Conservation (phyloP, 2,797 vertebrate genomes). For the Neopelma chrysocephalum region DNA sequence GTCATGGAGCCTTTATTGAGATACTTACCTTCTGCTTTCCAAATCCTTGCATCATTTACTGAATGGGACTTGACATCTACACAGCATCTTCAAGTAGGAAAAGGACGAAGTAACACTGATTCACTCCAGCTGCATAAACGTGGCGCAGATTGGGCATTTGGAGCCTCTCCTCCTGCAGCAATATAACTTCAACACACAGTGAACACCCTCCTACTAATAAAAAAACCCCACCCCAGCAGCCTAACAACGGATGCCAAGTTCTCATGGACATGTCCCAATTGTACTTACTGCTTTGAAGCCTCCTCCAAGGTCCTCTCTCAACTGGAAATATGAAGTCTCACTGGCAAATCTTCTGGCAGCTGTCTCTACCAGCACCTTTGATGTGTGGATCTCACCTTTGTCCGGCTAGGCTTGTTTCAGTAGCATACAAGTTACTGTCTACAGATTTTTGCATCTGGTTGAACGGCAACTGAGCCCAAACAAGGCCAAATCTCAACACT, state of each 20-base stretch:
- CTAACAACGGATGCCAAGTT: background rate
- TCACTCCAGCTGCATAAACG: background rate
- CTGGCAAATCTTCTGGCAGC: background rate
- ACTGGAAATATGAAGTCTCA: background rate
- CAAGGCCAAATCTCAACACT: background rate
- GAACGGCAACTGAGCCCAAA: background rate
- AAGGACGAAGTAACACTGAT: background rate
- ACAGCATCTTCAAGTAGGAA: background rate
- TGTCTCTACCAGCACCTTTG: background rate
- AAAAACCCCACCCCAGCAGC: background rate
- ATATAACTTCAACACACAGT: background rate
- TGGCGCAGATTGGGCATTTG: background rate
- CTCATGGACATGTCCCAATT: background rate
- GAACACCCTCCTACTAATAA: background rate
- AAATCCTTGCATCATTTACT: background rate
- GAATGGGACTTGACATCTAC: background rate
- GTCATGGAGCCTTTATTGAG: background rate
- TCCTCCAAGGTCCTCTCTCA: background rate
- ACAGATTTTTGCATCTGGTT: background rate
- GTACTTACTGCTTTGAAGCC: background rate
- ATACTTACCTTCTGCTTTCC: constrained; percentile 9
- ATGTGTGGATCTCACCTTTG: background rate
- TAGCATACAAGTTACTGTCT: background rate
- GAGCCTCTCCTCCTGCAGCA: background rate
- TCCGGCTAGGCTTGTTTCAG: background rate